Evolutionary conservation across 2,113 vertebrate species (phyloP).

Genomic region (Gopherus evgoodei): DNA sequence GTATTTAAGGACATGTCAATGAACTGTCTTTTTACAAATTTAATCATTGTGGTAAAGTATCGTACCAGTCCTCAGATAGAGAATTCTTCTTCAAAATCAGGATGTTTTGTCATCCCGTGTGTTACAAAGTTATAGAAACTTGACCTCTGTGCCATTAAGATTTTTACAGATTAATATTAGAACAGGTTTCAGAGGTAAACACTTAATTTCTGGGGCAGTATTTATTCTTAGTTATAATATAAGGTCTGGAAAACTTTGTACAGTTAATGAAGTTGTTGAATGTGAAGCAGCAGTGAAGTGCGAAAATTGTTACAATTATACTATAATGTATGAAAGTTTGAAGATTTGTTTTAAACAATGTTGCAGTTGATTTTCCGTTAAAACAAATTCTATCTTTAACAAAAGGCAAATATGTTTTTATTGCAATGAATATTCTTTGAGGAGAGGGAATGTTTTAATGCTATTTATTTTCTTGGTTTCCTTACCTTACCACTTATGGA

Average conservation of each 20-base stretch:
- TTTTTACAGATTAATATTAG: constrained; percentile 76
- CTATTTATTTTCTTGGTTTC: constrained; percentile 74
- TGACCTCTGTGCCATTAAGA: constrained; percentile 87
- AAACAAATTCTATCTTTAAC: constrained; percentile 55
- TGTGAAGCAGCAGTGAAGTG: constrained; percentile 69
- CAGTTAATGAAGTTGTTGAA: constrained; percentile 68
- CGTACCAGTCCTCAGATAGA: constrained; percentile 88
- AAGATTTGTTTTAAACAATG: constrained; percentile 46
- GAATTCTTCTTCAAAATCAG: constrained; percentile 83
- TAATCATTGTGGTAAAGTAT: constrained; percentile 93
- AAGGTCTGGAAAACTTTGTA: constrained; percentile 71
- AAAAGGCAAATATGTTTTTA: constrained; percentile 65
- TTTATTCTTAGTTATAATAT: constrained; percentile 74
- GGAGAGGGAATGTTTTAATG: constrained; percentile 48
- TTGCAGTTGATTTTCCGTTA: constrained; percentile 65
- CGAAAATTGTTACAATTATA: constrained; percentile 77
- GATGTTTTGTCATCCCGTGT: constrained; percentile 88
- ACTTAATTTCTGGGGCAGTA: constrained; percentile 80
- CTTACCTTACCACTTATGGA: constrained; percentile 70
- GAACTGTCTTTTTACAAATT: constrained; percentile 98
- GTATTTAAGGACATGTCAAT: constrained; percentile 91
- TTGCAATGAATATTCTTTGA: constrained; percentile 55
- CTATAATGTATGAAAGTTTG: no score
- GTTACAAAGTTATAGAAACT: constrained; percentile 93
- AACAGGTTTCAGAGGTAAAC: constrained; percentile 82